Evolutionary conservation across 2,113 vertebrate species (phyloP).

Genomic region (Thunnus thynnus): DNA sequence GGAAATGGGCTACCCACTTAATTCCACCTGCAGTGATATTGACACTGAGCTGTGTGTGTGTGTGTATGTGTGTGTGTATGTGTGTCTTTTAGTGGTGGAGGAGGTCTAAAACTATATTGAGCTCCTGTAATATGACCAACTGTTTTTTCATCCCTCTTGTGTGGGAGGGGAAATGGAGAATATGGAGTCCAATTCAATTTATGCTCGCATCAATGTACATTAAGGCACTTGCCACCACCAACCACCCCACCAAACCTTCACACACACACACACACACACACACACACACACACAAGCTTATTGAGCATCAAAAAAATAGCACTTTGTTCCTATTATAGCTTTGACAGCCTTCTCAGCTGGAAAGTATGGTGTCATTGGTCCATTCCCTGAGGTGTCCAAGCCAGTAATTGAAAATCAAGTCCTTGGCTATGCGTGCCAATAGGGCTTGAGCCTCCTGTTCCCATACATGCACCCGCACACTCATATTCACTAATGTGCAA

Average conservation of each 20-base stretch:
- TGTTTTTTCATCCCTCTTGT: constrained; percentile 52
- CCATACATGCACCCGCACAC: constrained; percentile 34
- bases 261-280: background rate
- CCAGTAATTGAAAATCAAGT: constrained; percentile 82
- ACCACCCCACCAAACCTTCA: constrained; percentile 7
- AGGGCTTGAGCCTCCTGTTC: constrained; percentile 30
- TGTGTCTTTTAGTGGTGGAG: constrained; percentile 54
- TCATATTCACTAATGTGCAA: constrained; percentile 52
- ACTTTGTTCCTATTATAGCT: constrained; percentile 64
- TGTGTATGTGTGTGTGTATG: constrained; percentile 23
- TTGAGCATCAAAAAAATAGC: constrained; percentile 38
- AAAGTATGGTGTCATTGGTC: constrained; percentile 30
- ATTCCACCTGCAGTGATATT: constrained; percentile 73
- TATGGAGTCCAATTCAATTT: constrained; percentile 64
- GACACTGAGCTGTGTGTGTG: constrained; percentile 39
- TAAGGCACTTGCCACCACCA: constrained; percentile 44
- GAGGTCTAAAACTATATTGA: constrained; percentile 69
- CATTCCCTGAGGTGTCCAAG: constrained; percentile 48
- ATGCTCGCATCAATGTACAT: constrained; percentile 52
- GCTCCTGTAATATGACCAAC: constrained; percentile 67
- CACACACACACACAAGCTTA: background rate
- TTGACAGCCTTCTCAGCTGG: constrained; percentile 46
- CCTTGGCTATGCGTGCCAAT: constrained; percentile 50
- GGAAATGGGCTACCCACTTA: constrained; percentile 71
- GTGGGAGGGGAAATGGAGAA: constrained; percentile 73